Percentiles rank a stretch among this genome's conserved stretches.
phyloP scores from a whole-genome alignment of 30 jellyfish, hydroid and myxozoan genomes.

The Cassiopea andromeda region DNA sequence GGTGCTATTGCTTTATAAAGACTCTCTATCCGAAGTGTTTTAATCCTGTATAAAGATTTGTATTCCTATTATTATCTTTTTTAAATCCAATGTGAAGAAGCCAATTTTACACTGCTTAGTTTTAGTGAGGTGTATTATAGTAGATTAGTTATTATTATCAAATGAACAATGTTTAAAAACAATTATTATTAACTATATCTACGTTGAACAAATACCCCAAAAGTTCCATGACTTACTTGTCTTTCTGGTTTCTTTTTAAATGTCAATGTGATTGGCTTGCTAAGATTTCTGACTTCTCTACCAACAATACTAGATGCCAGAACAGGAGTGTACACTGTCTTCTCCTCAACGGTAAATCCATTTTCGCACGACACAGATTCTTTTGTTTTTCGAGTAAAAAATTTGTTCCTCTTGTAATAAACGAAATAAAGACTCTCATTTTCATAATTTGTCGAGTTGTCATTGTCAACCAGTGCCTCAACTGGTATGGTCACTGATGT shows the following conservation, averaged over 20 bases:
- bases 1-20: too few species aligned
- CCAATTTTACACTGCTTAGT: too few species aligned
- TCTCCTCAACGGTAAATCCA: constrained; percentile 88
- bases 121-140: too few species aligned
- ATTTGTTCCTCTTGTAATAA: constrained; percentile 86
- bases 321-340: constrained; percentile 83
- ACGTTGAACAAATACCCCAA: too few species aligned
- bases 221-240: constrained; percentile 52
- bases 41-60: too few species aligned
- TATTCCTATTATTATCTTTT: too few species aligned
- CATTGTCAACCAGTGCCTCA: constrained; percentile 27
- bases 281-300: constrained; percentile 67
- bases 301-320: constrained; percentile 94
- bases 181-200: too few species aligned
- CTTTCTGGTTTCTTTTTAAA: constrained; percentile 66
- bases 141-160: too few species aligned
- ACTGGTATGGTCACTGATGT: constrained; percentile 69
- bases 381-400: constrained; percentile 63
- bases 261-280: constrained; percentile 84
- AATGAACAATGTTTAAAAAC: too few species aligned
- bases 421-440: constrained; percentile 89
- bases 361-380: constrained; percentile 69
- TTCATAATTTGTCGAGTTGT: constrained; percentile 26
- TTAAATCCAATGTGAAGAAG: too few species aligned
- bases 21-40: too few species aligned